Evolutionary conservation across 2,888 invertebrate genomes (phyloP).

Genomic region (Ophioninae sp.): DNA sequence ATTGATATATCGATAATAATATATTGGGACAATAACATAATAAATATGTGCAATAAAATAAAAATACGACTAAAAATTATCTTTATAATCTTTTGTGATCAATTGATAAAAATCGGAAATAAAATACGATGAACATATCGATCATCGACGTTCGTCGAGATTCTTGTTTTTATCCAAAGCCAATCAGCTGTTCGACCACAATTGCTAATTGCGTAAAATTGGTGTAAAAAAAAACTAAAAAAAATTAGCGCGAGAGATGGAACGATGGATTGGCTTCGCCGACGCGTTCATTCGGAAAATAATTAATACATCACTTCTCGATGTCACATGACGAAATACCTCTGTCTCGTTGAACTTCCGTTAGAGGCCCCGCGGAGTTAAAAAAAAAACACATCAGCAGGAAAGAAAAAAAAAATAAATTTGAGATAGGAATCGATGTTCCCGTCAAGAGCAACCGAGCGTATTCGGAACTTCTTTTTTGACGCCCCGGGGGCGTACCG

Average conservation of each 20-base stretch:
- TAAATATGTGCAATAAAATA: too few relatives aligned
- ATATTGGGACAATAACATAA: too few relatives aligned
- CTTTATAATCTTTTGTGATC: too few relatives aligned
- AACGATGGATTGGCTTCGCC: slow-evolving; percentile 26
- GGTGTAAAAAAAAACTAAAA: neutral
- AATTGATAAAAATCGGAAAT: too few relatives aligned
- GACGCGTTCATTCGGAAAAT: slow-evolving; percentile 34
- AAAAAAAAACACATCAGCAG: neutral
- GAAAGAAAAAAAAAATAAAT: slow-evolving; percentile 5
- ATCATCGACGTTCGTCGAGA: too few relatives aligned
- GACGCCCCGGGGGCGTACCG: slow-evolving; percentile 23
- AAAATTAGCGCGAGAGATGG: neutral
- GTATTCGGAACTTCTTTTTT: slow-evolving; percentile 43
- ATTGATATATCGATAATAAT: too few relatives aligned
- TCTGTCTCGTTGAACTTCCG: slow-evolving; percentile 33
- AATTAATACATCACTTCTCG: slow-evolving; percentile 41
- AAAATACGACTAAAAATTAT: too few relatives aligned
- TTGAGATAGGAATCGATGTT: slow-evolving; percentile 48
- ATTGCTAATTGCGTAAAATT: neutral
- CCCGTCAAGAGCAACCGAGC: slow-evolving; percentile 43
- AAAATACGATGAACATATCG: too few relatives aligned
- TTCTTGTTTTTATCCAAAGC: too few relatives aligned
- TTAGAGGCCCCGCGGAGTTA: slow-evolving; percentile 7
- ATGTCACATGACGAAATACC: slow-evolving; percentile 35
- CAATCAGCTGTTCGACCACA: too few relatives aligned